Conservation (phyloP, 1,140 invertebrate genomes). For the Drosophila arizonae region DNA sequence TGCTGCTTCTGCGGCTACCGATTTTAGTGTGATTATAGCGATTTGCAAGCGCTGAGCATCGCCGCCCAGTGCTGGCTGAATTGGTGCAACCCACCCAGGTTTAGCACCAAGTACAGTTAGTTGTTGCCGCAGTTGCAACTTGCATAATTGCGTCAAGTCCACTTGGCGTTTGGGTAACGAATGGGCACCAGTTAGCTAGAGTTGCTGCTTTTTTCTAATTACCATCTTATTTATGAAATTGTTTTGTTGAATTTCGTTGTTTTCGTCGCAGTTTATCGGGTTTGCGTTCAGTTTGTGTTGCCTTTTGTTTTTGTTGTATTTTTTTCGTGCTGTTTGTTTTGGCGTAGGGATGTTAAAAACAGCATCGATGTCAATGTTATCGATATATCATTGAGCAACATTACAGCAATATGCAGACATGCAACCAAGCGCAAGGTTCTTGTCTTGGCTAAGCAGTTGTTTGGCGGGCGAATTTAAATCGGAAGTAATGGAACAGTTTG, state of each 20-base stretch:
- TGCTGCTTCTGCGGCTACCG: constrained; percentile 14
- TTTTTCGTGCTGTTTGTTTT: constrained; percentile 52
- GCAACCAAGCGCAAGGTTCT: constrained; percentile 18
- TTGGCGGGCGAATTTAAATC: constrained; percentile 3
- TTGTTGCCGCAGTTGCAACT: constrained; percentile 60
- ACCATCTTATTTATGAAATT: constrained; percentile 13
- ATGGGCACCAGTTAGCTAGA: not conserved
- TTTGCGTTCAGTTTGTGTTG: constrained; percentile 35
- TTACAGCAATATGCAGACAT: too few relatives aligned
- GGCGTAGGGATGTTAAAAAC: constrained; percentile 44
- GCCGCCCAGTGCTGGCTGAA: constrained; percentile 3
- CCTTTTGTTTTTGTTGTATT: constrained; percentile 51
- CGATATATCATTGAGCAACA: constrained; percentile 5
- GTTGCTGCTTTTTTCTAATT: not conserved
- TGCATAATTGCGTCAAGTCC: constrained; percentile 67
- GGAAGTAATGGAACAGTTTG: not conserved
- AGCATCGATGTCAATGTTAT: constrained; percentile 37
- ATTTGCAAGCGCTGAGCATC: constrained; percentile 5
- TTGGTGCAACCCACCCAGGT: constrained; percentile 15
- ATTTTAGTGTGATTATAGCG: not conserved
- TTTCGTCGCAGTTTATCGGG: constrained; percentile 17
- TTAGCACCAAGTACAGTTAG: constrained; percentile 45
- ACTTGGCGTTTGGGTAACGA: not conserved
- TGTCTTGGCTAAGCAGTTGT: constrained; percentile 15
- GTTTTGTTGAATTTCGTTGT: not conserved